A percentile compares a stretch with the other conserved stretches of the same genome.
phyloP scores from a whole-genome alignment of 2,888 invertebrate genomes.

The Chironomus riparius region DNA sequence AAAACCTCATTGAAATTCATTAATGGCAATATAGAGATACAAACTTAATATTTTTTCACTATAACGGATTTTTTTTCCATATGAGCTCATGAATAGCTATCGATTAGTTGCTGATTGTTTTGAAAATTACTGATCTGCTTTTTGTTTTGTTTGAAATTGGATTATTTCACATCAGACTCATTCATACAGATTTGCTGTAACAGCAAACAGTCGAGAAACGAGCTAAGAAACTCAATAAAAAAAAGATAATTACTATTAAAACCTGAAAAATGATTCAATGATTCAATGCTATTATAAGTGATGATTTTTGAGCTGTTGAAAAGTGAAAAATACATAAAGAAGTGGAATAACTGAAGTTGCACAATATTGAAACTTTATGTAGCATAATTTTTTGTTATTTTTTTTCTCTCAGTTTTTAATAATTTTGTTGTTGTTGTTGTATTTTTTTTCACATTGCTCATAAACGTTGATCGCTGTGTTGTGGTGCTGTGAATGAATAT shows the following conservation, averaged over 20 bases:
- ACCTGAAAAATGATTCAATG: background rate
- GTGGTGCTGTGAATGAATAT: background rate
- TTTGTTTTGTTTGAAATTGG: slow-evolving; percentile 2
- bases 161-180: background rate
- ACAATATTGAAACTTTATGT: background rate
- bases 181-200: background rate
- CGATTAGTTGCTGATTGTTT: background rate
- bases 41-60: too few species aligned
- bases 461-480: background rate
- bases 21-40: too few species aligned
- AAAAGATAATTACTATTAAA: slow-evolving; percentile 14
- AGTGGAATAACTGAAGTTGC: slow-evolving; percentile 16
- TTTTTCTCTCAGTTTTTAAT: background rate
- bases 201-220: background rate
- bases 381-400: background rate
- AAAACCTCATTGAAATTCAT: too few species aligned
- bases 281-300: slow-evolving; percentile 15
- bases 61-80: too few species aligned
- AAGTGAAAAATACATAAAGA: background rate
- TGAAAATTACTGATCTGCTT: background rate
- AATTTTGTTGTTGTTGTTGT: background rate
- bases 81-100: background rate
- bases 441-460: slow-evolving; percentile 4
- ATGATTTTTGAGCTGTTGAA: slow-evolving; percentile 8
- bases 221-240: background rate